Percentiles rank a stretch among this genome's conserved stretches.
Evolutionary conservation across 1,140 invertebrate genomes (phyloP).

Genomic region (Pogonomyrmex californicus): DNA sequence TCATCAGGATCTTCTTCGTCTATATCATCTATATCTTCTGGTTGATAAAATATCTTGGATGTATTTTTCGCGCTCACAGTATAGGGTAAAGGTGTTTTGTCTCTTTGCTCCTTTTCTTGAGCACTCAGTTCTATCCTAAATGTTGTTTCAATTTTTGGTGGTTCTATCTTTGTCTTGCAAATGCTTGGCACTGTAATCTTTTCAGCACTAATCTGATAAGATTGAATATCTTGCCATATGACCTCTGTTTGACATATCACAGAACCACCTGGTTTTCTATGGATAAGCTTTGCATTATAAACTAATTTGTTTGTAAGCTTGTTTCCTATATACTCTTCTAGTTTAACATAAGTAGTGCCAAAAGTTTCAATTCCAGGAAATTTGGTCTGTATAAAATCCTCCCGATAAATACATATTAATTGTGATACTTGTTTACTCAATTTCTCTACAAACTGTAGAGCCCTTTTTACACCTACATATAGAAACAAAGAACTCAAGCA

Average conservation of each 20-base stretch:
- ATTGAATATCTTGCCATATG: constrained; percentile 77
- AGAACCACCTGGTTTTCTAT: constrained; percentile 78
- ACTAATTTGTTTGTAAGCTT: constrained; percentile 69
- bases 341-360: constrained; percentile 81
- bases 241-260: constrained; percentile 77
- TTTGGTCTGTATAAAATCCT: constrained; percentile 77
- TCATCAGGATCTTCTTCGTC: constrained; percentile 89
- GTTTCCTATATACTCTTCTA: constrained; percentile 69
- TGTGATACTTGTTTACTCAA: constrained; percentile 75
- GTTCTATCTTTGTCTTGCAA: constrained; percentile 14
- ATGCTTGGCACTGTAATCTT: constrained; percentile 2
- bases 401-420: constrained; percentile 83
- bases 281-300: constrained; percentile 75
- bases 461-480: constrained; percentile 76
- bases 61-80: constrained; percentile 72
- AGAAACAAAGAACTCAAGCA: constrained; percentile 82
- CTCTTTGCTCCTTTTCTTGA: constrained; percentile 82
- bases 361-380: constrained; percentile 82
- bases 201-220: constrained; percentile 72
- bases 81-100: constrained; percentile 82
- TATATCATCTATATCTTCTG: constrained; percentile 87
- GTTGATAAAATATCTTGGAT: constrained; percentile 87
- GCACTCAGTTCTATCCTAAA: constrained; percentile 84
- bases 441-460: constrained; percentile 80
- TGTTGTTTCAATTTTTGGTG: constrained; percentile 74